A percentile compares a stretch with the other conserved stretches of the same genome.
These are phyloP conservation scores for Lydus trimaculatus DNA, from an alignment of 2,888 invertebrate species.

Conservation along the genomic window DNA sequence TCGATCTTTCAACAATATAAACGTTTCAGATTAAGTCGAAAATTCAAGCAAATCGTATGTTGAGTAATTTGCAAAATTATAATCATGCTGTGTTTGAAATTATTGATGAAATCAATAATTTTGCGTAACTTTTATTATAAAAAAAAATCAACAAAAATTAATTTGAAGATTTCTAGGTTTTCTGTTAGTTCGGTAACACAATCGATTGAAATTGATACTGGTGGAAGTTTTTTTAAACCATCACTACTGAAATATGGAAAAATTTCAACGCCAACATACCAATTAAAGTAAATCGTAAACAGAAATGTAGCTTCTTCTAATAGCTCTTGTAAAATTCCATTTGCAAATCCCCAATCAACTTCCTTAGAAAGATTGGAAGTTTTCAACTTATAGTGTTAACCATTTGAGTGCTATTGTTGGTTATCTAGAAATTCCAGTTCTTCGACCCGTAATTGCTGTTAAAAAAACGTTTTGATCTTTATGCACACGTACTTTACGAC, in stretches of 20 bases:
- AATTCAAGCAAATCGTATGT: background rate
- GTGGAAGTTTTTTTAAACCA: background rate
- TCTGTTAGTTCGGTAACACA: no score
- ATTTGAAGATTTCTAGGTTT: background rate
- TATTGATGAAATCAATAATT: background rate
- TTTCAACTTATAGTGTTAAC: no score
- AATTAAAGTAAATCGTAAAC: constrained; percentile 24
- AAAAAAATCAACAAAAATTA: background rate
- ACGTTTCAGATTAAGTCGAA: no score
- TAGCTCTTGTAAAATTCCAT: background rate
- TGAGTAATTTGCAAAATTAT: background rate
- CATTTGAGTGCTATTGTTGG: no score
- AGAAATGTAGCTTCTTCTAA: background rate
- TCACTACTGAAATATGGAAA: constrained; percentile 6
- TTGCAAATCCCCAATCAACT: no score
- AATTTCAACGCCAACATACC: constrained; percentile 30
- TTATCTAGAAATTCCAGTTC: no score
- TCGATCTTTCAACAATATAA: no score
- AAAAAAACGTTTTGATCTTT: no score
- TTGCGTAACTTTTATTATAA: background rate
- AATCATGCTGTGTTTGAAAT: background rate
- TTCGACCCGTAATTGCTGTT: no score
- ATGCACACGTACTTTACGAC: no score
- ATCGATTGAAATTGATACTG: background rate
- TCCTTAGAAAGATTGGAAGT: no score